These are phyloP conservation scores for Panthera uncia DNA, from an alignment of 2,113 vertebrate genomes.

Conservation along the genomic window DNA sequence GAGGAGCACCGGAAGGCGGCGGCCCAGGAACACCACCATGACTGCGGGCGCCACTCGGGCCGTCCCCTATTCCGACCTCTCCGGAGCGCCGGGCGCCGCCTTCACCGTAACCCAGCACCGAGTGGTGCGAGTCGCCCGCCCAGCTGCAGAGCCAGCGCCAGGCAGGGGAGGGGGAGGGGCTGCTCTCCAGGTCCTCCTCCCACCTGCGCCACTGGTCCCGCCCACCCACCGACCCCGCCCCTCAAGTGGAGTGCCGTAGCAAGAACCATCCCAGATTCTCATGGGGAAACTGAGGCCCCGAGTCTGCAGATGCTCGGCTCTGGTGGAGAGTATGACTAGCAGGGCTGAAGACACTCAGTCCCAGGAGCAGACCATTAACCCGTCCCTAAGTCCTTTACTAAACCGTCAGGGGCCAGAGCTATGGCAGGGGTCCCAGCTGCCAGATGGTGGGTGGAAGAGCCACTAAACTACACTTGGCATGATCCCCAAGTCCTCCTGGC, in stretches of 20 bases:
- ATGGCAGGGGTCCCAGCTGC: background rate
- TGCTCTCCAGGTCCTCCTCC: constrained; percentile 58
- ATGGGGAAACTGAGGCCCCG: background rate
- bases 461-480: constrained; percentile 33
- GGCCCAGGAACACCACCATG: constrained; percentile 95
- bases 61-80: background rate
- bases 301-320: background rate
- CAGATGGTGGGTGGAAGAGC: constrained; percentile 48
- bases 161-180: constrained; percentile 35
- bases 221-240: constrained; percentile 41
- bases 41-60: background rate
- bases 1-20: constrained; percentile 90
- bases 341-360: background rate
- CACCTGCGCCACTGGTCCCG: constrained; percentile 35
- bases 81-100: background rate
- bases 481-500: background rate
- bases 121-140: background rate
- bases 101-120: background rate
- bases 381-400: background rate
- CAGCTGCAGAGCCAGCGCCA: background rate
- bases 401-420: background rate
- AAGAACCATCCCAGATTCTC: background rate
- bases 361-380: background rate
- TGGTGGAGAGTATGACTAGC: background rate
- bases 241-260: background rate